Conservation (phyloP, 1,140 invertebrate genomes). For the Sitophilus oryzae region DNA sequence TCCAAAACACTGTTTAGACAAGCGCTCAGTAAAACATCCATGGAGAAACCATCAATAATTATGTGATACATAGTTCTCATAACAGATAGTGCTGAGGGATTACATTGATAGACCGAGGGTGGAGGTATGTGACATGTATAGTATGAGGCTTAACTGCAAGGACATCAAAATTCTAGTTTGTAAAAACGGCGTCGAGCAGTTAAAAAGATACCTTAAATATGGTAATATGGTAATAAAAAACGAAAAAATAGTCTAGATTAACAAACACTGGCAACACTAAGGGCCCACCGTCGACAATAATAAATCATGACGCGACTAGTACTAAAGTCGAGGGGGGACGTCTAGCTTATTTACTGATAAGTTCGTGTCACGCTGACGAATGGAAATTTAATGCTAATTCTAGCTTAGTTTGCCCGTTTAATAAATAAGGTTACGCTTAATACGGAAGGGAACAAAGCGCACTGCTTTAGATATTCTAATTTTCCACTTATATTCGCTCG, state of each 20-base stretch:
- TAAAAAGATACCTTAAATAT: too few species aligned
- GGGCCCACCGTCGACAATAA: constrained; percentile 12
- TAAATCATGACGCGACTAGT: constrained; percentile 32
- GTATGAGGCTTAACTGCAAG: too few species aligned
- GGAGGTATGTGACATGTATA: too few species aligned
- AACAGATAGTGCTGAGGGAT: too few species aligned
- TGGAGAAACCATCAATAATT: too few species aligned
- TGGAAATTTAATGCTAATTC: constrained; percentile 43
- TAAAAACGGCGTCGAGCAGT: too few species aligned
- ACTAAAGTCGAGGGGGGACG: constrained; percentile 26
- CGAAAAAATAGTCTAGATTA: background rate
- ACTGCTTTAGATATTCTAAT: constrained; percentile 39
- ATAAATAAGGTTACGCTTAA: constrained; percentile 40
- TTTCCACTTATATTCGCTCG: constrained; percentile 36
- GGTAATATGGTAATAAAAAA: too few species aligned
- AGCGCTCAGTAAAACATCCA: too few species aligned
- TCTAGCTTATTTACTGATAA: constrained; percentile 41
- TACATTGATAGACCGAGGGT: too few species aligned
- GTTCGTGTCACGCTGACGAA: constrained; percentile 40
- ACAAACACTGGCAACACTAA: constrained; percentile 4
- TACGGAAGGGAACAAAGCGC: constrained; percentile 36
- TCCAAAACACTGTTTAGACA: too few species aligned
- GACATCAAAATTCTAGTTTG: too few species aligned
- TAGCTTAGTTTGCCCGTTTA: constrained; percentile 38
- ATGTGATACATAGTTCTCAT: too few species aligned